Conservation (phyloP, 2,888 invertebrate species). For the Brenthis hecate region DNA sequence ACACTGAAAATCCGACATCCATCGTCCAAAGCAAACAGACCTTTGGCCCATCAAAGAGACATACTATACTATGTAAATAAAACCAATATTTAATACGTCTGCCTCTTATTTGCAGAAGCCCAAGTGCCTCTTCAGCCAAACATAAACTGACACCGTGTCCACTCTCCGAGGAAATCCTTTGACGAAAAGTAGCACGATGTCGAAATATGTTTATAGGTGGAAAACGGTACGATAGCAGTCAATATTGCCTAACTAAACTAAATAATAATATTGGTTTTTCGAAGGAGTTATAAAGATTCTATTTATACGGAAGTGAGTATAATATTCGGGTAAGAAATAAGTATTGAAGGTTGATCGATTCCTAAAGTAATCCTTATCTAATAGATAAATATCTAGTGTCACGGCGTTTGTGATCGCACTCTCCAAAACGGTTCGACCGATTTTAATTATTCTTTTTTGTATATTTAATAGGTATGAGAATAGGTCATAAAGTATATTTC, state of each 20-base stretch:
- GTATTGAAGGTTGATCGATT: too few species aligned
- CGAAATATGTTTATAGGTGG: background rate
- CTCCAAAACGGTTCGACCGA: too few species aligned
- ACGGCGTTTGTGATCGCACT: too few species aligned
- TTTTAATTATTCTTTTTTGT: too few species aligned
- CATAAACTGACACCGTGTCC: conserved; percentile 18
- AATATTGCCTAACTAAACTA: conserved; percentile 21
- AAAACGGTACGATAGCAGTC: background rate
- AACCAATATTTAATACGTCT: conserved; percentile 24
- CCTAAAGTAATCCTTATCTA: too few species aligned
- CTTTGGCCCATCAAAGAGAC: conserved; percentile 29
- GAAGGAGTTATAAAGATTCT: too few species aligned
- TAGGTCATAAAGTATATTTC: too few species aligned
- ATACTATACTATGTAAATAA: conserved; percentile 31
- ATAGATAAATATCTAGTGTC: too few species aligned
- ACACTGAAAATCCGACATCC: conserved; percentile 2
- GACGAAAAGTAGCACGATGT: conserved; percentile 4
- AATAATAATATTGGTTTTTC: too few species aligned
- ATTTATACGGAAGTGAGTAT: too few species aligned
- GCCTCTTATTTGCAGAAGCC: conserved; percentile 21
- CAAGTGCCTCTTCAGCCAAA: conserved; percentile 8
- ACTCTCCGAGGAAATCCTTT: conserved; percentile 2
- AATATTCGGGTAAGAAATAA: too few species aligned
- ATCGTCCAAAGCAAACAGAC: conserved; percentile 30
- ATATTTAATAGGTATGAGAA: too few species aligned